phyloP scores from a whole-genome alignment of 2,797 vertebrate species.

The Sardinella longiceps region DNA sequence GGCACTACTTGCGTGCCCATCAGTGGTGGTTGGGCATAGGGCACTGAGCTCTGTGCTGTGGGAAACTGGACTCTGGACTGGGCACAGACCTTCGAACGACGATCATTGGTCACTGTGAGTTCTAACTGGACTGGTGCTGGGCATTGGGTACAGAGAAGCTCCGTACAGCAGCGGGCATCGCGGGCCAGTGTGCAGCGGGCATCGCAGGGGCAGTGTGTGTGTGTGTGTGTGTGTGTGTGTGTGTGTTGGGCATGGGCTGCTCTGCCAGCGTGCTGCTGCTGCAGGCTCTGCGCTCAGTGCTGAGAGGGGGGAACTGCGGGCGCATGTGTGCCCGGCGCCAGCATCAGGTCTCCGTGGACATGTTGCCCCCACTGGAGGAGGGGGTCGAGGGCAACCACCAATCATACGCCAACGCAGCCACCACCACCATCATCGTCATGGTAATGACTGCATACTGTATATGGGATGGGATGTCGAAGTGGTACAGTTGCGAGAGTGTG shows the following conservation, averaged over 20 bases:
- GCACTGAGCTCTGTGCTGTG: too few species aligned
- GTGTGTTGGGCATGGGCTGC: conserved; percentile 91
- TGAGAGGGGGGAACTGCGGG: conserved; percentile 90
- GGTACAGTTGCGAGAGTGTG: background rate
- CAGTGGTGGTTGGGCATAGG: too few species aligned
- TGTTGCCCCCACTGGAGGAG: conserved; percentile 84
- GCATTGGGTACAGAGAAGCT: background rate
- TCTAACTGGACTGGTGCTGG: too few species aligned
- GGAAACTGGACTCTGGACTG: too few species aligned
- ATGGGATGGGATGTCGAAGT: background rate
- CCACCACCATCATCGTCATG: conserved; percentile 89
- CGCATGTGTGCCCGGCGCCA: conserved; percentile 87
- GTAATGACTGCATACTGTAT: conserved; percentile 69
- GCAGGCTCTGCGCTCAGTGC: conserved; percentile 88
- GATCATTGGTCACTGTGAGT: background rate
- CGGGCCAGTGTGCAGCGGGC: background rate
- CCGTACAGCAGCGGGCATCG: background rate
- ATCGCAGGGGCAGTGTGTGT: too few species aligned
- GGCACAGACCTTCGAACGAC: too few species aligned
- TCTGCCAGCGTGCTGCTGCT: conserved; percentile 93
- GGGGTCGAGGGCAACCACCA: conserved; percentile 79
- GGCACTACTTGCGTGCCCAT: too few species aligned
- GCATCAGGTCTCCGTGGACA: conserved; percentile 87
- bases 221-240: too few species aligned
- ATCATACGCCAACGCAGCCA: conserved; percentile 70